Percentiles rank a stretch among this genome's conserved stretches.
These are phyloP conservation scores for Microcaecilia unicolor DNA, from an alignment of 2,797 vertebrate species.

Conservation along the genomic window DNA sequence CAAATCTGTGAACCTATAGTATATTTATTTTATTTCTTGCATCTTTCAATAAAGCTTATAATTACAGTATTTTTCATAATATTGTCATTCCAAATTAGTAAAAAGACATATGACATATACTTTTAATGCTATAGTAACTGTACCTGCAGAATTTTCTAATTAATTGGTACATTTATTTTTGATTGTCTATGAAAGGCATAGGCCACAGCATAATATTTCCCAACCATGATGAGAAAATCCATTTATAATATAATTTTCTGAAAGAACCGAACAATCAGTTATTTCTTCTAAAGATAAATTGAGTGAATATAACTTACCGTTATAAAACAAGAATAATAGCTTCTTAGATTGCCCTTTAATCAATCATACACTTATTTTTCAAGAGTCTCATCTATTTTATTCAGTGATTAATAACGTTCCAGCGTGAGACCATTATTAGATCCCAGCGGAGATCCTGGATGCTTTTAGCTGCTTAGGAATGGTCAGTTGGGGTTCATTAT, in stretches of 20 bases:
- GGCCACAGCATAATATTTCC: constrained; percentile 30
- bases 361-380: constrained; percentile 76
- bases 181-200: constrained; percentile 29
- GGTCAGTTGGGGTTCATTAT: constrained; percentile 95
- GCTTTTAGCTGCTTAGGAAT: constrained; percentile 80
- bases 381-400: constrained; percentile 83
- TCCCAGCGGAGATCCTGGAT: constrained; percentile 77
- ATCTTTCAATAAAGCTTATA: too few relatives aligned
- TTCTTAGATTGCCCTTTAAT: constrained; percentile 73
- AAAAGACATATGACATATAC: too few relatives aligned
- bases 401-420: constrained; percentile 85
- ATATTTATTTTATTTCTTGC: too few relatives aligned
- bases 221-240: constrained; percentile 37
- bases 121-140: too few relatives aligned
- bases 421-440: constrained; percentile 74
- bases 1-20: too few relatives aligned
- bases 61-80: constrained; percentile 3
- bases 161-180: constrained; percentile 6
- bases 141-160: constrained; percentile 15
- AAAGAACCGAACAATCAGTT: constrained; percentile 57
- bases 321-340: constrained; percentile 76
- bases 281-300: constrained; percentile 68
- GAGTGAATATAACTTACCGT: constrained; percentile 68
- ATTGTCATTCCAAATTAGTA: constrained; percentile 9
- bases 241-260: constrained; percentile 45